Evolutionary conservation across 2,113 vertebrate genomes (phyloP).

Genomic region (Cinclus mexicanus): DNA sequence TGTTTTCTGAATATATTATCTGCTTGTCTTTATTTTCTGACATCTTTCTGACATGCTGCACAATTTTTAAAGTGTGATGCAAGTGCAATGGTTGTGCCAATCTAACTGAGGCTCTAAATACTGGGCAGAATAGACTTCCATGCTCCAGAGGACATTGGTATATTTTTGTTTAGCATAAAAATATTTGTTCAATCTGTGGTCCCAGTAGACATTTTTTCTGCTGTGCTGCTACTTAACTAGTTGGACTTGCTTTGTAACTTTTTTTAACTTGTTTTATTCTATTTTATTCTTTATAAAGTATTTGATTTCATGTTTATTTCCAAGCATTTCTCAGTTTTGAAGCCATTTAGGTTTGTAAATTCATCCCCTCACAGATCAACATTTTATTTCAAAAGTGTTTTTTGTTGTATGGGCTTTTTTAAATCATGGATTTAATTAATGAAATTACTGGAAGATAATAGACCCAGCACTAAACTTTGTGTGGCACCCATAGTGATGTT

Average conservation of each 20-base stretch:
- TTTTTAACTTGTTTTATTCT: background rate
- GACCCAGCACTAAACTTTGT: background rate
- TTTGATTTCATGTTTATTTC: background rate
- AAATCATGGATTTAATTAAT: background rate
- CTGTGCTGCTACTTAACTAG: background rate
- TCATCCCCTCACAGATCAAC: background rate
- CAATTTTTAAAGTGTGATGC: background rate
- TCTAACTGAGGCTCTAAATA: background rate
- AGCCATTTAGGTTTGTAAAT: background rate
- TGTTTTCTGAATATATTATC: background rate
- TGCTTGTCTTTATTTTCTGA: background rate
- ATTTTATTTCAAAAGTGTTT: background rate
- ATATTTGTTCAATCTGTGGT: background rate
- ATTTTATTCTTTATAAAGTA: background rate
- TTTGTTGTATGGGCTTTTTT: background rate
- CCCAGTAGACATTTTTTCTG: background rate
- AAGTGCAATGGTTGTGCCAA: background rate
- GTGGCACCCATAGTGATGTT: background rate
- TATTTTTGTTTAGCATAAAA: background rate
- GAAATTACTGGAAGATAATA: background rate
- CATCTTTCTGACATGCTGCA: background rate
- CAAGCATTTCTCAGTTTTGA: background rate
- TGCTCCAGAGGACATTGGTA: background rate
- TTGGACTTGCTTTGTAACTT: background rate
- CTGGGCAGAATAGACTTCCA: background rate